Base-by-base conservation (phyloP, 2,113 vertebrate species). In the Callaeas wilsoni region DNA sequence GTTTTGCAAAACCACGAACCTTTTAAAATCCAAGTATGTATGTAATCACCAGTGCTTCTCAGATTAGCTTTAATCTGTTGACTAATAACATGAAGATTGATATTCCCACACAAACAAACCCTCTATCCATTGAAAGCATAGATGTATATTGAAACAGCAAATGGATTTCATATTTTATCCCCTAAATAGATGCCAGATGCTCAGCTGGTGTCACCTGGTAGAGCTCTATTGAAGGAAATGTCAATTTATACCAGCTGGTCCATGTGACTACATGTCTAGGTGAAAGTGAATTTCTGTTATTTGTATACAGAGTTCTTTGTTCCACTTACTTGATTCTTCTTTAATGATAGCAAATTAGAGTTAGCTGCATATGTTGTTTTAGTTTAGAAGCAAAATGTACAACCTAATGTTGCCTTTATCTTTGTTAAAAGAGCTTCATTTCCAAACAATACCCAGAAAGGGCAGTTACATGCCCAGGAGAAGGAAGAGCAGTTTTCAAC, bases 251-350 rank as follows among this genome's bases (percentile, higher is more conserved):
- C 39, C 80, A 90, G 86, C 56, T 89, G 77, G 82, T 84, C 57
- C 73, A 49, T 81, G 42, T 87, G 81, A 92, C 84, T 94, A 63
- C 12, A 20, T 10, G 26, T 79, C 69, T 82, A 90, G 56, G 70
- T 92, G 80, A 87, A 93, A 95, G 70, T 64, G 57, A 94, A 84
- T 79, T 90, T 91, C 49, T 91, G n/a, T 60, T 93, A 83, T 94
- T 95, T 91, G 42, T 88, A 64, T 77, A 80, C 21, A 68, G 44
- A 63, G 49, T 71, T 68, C 57, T 88, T 68, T 93, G 42, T 91
- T 94, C 50, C 53, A 62, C 33, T 85, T 84, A 68, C 67, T 86
- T 57, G 50, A 86, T 76, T 83, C 22, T 88, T 90, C 49, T 93
- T 95, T 71, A 94, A 96, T 53, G 39, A 69, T 13, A 90, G 77